These are phyloP conservation scores for Crossaster papposus DNA, from an alignment of 53 echinoderm and acorn worm genomes.

Conservation along the genomic window DNA sequence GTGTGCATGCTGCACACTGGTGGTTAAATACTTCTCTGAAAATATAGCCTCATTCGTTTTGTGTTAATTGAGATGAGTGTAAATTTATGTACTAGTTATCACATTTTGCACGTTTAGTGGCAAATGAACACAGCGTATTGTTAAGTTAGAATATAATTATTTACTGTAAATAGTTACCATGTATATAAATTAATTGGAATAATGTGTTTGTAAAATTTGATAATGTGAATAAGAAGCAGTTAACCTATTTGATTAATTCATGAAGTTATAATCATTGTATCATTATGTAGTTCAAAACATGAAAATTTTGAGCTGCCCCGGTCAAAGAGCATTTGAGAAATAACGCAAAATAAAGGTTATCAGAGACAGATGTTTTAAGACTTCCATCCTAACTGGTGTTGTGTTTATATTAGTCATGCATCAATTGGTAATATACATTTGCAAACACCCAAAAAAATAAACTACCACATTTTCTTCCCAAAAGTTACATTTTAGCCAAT, in stretches of 20 bases:
- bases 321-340: too few species aligned
- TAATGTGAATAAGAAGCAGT: constrained; percentile 19
- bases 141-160: not conserved
- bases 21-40: not conserved
- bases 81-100: not conserved
- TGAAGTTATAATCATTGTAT: not conserved
- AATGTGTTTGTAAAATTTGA: constrained; percentile 45
- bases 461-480: too few species aligned
- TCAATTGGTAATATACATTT: not conserved
- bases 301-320: too few species aligned
- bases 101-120: not conserved
- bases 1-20: not conserved
- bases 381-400: not conserved
- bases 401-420: constrained; percentile 1
- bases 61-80: not conserved
- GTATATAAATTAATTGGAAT: constrained; percentile 19
- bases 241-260: not conserved
- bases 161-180: constrained; percentile 30
- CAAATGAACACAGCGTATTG: not conserved
- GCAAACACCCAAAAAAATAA: too few species aligned
- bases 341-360: not conserved
- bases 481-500: too few species aligned
- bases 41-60: not conserved
- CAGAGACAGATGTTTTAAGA: not conserved
- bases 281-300: too few species aligned